Base-by-base conservation (phyloP, 2,888 invertebrate genomes). In the Sphaeridia pumilis region DNA sequence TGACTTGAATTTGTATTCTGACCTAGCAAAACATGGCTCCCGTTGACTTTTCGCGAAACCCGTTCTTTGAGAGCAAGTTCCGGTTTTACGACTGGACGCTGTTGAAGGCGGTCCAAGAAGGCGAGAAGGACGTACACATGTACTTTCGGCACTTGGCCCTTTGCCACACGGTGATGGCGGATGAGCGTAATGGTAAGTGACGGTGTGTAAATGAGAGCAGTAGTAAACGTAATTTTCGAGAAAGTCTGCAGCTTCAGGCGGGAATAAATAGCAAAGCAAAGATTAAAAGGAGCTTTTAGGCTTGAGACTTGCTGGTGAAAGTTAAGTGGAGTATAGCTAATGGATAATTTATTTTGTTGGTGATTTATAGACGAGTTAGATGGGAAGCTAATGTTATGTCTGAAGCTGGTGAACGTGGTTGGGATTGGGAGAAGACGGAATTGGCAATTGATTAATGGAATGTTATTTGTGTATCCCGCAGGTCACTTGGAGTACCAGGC, bases 141-240 rank as follows among this genome's bases (percentile, higher is more conserved):
- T 95, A 95, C 76, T 95, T 95, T 76, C 80, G 86, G 36, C 75
- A 95, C 53, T 76, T 99, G 60, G 89, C 97, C 2, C 76, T 98
- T 28, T 99, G 98, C 70, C 98, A 98, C 70, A 98, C 98, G 2
- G 97, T 98, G 48, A 98, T 98, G 97, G 88, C 95, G 0, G 94
- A 90, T 68, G 82, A 83, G 66, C 85, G 86, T 68, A 81, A 84
- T 64, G 86, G 87, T 67, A 63, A 62, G 62, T 46, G 22, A 31
- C 10, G 31, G 31, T 10, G 14, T 7, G 31, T 14, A 7, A 14
- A 14, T 10, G 14, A 14, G 31, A 31, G 7, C 14, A 10, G 31
- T 31, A 14, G 10, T 31, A 31, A 31, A 31, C 14, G 10, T 31
- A 10, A 14, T 31, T 31, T 31, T 7, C 31, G 31, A 31, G 31